A percentile compares a stretch with the other conserved stretches of the same genome.
phyloP scores from a whole-genome alignment of 2,113 vertebrate species.

The Cyphomyrus discorhynchus region DNA sequence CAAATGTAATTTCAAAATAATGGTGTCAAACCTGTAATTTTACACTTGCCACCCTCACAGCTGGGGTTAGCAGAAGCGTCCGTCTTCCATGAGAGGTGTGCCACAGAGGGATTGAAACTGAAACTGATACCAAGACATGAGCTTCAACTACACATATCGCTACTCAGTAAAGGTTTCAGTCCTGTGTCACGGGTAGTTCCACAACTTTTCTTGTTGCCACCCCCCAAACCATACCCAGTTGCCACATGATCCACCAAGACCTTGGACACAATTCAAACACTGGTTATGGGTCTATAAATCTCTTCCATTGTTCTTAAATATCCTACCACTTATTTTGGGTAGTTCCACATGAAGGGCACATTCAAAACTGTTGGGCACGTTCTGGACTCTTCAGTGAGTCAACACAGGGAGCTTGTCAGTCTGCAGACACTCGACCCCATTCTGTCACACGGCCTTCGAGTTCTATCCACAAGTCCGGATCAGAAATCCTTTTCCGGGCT shows the following conservation, averaged over 20 bases:
- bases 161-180: not conserved
- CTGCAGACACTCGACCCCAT: conserved; percentile 52
- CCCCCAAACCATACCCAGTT: not conserved
- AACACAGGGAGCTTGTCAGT: conserved; percentile 51
- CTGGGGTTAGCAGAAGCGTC: not conserved
- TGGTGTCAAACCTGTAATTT: conserved; percentile 16
- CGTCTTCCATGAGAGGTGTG: not conserved
- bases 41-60: not conserved
- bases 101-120: not conserved
- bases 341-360: not conserved
- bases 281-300: not conserved
- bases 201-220: not conserved
- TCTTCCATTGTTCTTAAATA: not conserved
- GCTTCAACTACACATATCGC: not conserved
- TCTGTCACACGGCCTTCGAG: conserved; percentile 58
- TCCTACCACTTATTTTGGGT: not conserved
- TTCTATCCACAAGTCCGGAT: conserved; percentile 41
- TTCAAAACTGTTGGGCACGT: not conserved
- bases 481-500: not conserved
- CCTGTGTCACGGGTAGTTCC: not conserved
- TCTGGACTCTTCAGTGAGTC: not conserved
- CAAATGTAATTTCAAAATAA: conserved; percentile 4
- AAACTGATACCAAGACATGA: not conserved
- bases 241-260: not conserved
- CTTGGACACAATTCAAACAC: not conserved